Base-by-base conservation (phyloP, 2,888 invertebrate species). In the Drosophila diplacantha region DNA sequence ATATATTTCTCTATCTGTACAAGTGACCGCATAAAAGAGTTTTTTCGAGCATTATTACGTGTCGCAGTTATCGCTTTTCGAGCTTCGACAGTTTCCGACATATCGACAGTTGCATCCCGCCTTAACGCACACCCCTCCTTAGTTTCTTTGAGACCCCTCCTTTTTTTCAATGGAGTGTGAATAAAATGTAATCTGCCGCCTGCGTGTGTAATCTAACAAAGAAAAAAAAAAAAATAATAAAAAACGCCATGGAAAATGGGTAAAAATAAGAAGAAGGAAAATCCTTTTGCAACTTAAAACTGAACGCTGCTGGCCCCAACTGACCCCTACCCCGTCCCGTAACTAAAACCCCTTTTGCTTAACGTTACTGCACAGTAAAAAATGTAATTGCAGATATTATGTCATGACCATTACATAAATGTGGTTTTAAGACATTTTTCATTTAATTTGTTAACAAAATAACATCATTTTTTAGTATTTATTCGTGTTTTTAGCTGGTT, bases 51-150 rank as follows among this genome's bases (percentile, higher is more conserved):
- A 53, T 79, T 75, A 78, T 81, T 69, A 75, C 66, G 76, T 73
- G 79, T 65, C 43, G 65, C 43, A 55, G 57, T 35, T 53, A 57
- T 60, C 51, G 50, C 49, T 55, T 26, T 59, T 44, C 43, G 20
- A 24, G 73, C 68, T 66, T 69, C 70, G 84, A 83, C 84, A 81
- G 69, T 70, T 83, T 79, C 84, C 79, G 79, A 79, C 79, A 73
- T 61, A 75, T 79, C 69, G 84, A 75, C 74, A 79, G 69, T 63
- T 71, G 71, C 72, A 73, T 41, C 63, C 44, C 38, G 29, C 20
- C 41, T 44, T 29, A 26, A 47, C 35, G 38, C 44, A 18, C 29
- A 39, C 47, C 32, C 53, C 49, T 56, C 49, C 32, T 22, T 50
- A 37, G 34, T 14, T 26, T 26, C 6, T 20, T 14, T 7, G 20